Evolutionary conservation across 1,140 invertebrate genomes (phyloP), one percentile per base, ranked within the genome.

Genomic region (Trinorchestia longiramus): DNA sequence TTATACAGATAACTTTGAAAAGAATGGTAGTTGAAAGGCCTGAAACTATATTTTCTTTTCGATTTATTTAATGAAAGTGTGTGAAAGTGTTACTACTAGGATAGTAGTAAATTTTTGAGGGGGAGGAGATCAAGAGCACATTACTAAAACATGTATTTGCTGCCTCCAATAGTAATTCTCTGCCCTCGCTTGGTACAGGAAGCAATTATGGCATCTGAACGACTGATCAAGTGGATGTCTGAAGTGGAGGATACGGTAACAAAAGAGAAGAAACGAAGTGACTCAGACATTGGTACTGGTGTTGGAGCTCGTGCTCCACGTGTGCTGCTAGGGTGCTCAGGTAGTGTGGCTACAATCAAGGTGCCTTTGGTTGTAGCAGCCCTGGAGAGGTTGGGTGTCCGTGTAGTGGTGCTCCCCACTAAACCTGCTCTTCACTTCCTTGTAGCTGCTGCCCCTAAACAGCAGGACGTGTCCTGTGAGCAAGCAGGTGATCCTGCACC

Each of bases 271-370:
- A 11, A 77, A 77, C 15, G 28, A 36, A 77, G 28, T 36, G 28
- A 77, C 62, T 77, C 28, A 1, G 28, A 28, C 1, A 28, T 77
- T 77, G 62, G 47, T 6, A 19, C 47, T 53, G 47, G 6, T 53
- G 47, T 6, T 19, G 47, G 47, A 6, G 19, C 15, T 40, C 92
- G 92, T 45, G 11, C 43, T 17, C 96, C 97, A 62, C 97, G 97
- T 94, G 97, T 99, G 96, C 97, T 99, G 57, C 97, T 99, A 95
- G 98, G 98, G 57, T 98, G 98, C 96, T 99, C 99, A 0, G 99
- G 99, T 43, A 99, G 99, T 97, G 99, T 99, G 17, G 99, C 99
- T 43, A 98, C 98, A 19, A 98, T 99, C 43, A 99, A 99, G 97
- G 97, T 99, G 87, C 98, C 98, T 1, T 97, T 98, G 97, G 97